Conservation (phyloP, 2,888 invertebrate genomes). For the Lasiommata megera region DNA sequence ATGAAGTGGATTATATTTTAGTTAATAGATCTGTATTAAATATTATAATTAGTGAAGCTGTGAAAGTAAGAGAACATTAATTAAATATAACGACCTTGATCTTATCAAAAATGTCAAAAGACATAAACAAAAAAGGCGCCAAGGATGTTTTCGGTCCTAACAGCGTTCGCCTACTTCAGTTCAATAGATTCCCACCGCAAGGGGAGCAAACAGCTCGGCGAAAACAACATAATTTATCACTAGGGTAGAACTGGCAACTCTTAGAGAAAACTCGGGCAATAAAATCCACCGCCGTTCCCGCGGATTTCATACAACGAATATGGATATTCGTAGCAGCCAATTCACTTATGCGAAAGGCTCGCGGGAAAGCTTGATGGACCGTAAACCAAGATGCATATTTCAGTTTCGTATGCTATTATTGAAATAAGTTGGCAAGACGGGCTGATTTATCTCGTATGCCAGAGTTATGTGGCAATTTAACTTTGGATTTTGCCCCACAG, state of each 20-base stretch:
- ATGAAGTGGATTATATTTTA: too few species aligned
- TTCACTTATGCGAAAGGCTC: constrained; percentile 64
- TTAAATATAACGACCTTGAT: constrained; percentile 26
- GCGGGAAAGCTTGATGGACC: constrained; percentile 43
- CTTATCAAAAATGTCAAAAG: constrained; percentile 31
- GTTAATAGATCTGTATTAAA: too few species aligned
- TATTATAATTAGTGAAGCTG: neutral
- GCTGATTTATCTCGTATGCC: constrained; percentile 17
- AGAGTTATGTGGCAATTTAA: constrained; percentile 19
- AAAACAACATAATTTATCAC: constrained; percentile 80
- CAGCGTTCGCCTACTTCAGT: constrained; percentile 23
- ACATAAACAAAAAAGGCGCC: constrained; percentile 56
- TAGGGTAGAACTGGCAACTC: constrained; percentile 64
- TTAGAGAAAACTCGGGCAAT: constrained; percentile 62
- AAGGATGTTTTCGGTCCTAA: constrained; percentile 36
- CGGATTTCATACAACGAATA: constrained; percentile 69
- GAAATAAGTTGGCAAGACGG: constrained; percentile 26
- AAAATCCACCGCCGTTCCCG: constrained; percentile 59
- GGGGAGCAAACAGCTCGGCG: constrained; percentile 70
- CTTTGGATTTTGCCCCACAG: constrained; percentile 4
- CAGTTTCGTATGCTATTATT: constrained; percentile 28
- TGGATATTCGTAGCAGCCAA: constrained; percentile 61
- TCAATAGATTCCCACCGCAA: constrained; percentile 41
- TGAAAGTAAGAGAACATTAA: neutral
- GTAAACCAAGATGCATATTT: constrained; percentile 38